Conservation (phyloP, 2,888 invertebrate genomes). For the Andrena minutula region DNA sequence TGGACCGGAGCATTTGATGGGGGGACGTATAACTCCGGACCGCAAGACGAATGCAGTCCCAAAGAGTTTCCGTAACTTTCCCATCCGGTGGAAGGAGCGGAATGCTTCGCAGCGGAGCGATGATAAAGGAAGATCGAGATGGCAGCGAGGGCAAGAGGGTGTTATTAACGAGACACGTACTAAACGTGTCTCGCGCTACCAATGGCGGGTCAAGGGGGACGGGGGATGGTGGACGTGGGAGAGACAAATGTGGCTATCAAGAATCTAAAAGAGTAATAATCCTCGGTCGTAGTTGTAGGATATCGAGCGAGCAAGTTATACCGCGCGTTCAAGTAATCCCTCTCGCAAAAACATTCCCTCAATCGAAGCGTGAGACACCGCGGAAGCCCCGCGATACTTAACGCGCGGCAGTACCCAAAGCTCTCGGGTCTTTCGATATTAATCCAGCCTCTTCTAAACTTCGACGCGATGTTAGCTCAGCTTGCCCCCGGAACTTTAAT, state of each 20-base stretch:
- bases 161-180: slow-evolving; percentile 61
- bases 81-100: not conserved
- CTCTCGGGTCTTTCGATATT: not conserved
- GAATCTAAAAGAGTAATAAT: slow-evolving; percentile 58
- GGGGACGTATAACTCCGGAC: slow-evolving; percentile 13
- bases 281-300: slow-evolving; percentile 35
- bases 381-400: not conserved
- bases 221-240: not conserved
- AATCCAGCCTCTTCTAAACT: not conserved
- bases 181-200: slow-evolving; percentile 41
- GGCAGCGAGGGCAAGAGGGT: slow-evolving; percentile 3
- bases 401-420: not conserved
- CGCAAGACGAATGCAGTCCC: slow-evolving; percentile 20
- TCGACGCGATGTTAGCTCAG: not conserved
- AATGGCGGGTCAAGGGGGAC: not conserved
- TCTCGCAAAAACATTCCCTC: slow-evolving; percentile 45
- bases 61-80: slow-evolving; percentile 25
- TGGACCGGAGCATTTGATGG: not conserved
- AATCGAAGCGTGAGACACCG: slow-evolving; percentile 23
- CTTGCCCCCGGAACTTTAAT: not conserved
- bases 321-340: slow-evolving; percentile 18
- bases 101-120: slow-evolving; percentile 1
- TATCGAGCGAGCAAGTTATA: slow-evolving; percentile 31
- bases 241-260: slow-evolving; percentile 65
- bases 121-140: slow-evolving; percentile 22